These are phyloP conservation scores for Probaryconus sp. DNA, from an alignment of 1,140 invertebrate genomes.

Conservation along the genomic window DNA sequence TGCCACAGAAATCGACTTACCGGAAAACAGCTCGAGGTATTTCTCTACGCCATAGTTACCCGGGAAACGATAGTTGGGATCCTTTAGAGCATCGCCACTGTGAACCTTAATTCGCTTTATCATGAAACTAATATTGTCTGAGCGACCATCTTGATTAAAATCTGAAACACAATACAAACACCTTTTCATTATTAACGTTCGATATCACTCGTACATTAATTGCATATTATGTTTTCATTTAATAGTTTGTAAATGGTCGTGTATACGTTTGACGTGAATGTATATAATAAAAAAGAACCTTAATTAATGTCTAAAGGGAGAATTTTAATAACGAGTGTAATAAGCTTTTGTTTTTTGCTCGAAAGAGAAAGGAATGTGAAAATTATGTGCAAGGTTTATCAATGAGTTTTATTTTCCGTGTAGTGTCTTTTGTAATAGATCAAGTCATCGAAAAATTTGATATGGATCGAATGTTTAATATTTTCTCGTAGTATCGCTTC, in stretches of 20 bases:
- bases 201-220: conserved; percentile 39
- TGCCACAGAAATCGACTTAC: conserved; percentile 78
- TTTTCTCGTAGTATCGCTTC: too few species aligned
- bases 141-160: conserved; percentile 93
- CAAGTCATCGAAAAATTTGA: too few species aligned
- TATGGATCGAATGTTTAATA: too few species aligned
- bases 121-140: conserved; percentile 97
- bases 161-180: conserved; percentile 82
- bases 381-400: too few species aligned
- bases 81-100: conserved; percentile 88
- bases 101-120: conserved; percentile 97
- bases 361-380: too few species aligned
- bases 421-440: too few species aligned
- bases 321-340: too few species aligned
- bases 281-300: neutral
- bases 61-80: conserved; percentile 91
- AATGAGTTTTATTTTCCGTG: too few species aligned
- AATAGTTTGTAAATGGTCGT: conserved; percentile 2
- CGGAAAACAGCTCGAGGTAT: conserved; percentile 94
- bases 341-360: too few species aligned
- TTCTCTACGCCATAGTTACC: conserved; percentile 97
- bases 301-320: too few species aligned
- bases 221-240: conserved; percentile 32
- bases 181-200: conserved; percentile 35
- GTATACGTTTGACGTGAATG: neutral